Evolutionary conservation across 1,140 invertebrate species (phyloP), one percentile per base, ranked within the genome.

Genomic region (Drosophila subpulchrella): DNA sequence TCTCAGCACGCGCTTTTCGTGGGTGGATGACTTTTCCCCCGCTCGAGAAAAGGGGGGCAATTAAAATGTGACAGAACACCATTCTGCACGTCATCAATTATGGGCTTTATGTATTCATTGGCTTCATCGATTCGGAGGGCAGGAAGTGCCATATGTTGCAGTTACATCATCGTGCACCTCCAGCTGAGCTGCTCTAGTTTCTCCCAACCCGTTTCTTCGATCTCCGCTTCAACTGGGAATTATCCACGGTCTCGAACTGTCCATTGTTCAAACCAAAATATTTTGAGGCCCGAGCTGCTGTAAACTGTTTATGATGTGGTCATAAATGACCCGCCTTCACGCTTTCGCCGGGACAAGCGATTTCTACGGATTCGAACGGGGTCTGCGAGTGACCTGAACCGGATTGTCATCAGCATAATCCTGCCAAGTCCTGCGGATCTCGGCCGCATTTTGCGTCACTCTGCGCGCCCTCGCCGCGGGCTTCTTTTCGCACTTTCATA

Each of bases 211-310:
- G 68, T 76, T 65, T 34, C 10, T 32, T 15, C 12, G 34, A 58
- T 60, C 1, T 27, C 4, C 4, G 27, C 50, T 78, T 73, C 70
- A 27, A 63, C 80, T 67, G 66, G 15, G 50, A 60, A 67, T 79
- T 89, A 67, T 30, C 58, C 53, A 55, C 60, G 78, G 65, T 81
- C 61, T 39, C 34, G 44, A 24, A 24, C 39, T 13, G 41, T 20
- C 46, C 75, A 62, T 88, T 86, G 83, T 80, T 61, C 24, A n/a
- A 58, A 70, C 78, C 81, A 72, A 89, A 89, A 89, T 89, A 89
- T 89, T 89, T 83, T 83, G 80, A 89, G 77, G 46, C 41, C 50
- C 51, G 39, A 47, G 70, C 81, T 85, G 78, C 65, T 86, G 82
- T 66, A 57, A 72, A 62, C 61, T 41, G 46, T 83, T 88, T 88